Base-by-base conservation (phyloP, 2,797 vertebrate species). In the Tachyglossus aculeatus region DNA sequence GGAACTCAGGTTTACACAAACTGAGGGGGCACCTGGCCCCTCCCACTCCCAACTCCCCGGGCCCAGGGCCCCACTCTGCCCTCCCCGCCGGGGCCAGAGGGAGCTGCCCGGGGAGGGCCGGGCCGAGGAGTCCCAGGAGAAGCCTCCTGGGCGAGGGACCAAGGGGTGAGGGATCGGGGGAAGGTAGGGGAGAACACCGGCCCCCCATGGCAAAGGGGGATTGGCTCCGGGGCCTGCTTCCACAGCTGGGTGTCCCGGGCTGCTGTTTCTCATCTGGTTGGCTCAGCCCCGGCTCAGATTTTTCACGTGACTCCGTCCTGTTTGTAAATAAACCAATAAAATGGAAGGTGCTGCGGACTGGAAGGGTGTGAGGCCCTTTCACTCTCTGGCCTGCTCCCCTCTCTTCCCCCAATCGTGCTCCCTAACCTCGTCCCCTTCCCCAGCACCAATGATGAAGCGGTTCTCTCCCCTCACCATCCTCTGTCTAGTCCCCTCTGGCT, bases 1-100 rank as follows among this genome's bases (percentile, higher is more conserved):
- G 98, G 98, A 87, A 98, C 96, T 92, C 97, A 99, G 95, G 97
- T 98, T 90, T 98, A 97, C 93, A 98, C 96, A 85, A 97, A 97
- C 94, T 98, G 95, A 98, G 93, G 33, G 83, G 62, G 82, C 2
- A 8, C 77, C 66, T 29, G 72, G 73, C 52, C 85, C 85, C 83
- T 44, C 58, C 47, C 56, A 56, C 5, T n/a, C 45, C 62, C 44
- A 4, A 24, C 53, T 21, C 74, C 53, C 36, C 65, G n/a, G n/a
- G n/a, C n/a, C n/a, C n/a, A n/a, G n/a, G n/a, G n/a, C n/a, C n/a
- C n/a, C n/a, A n/a, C n/a, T 71, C 71, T 61, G 65, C 74, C 74
- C 85, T 82, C 39, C 47, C 59, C 8, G 38, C 81, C 71, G 68
- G 68, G 63, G 56, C 67, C 66, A 75, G 78, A 77, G 69, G 74